These are phyloP conservation scores for Papilio demoleus DNA, from an alignment of 2,888 invertebrate genomes.

Conservation along the genomic window DNA sequence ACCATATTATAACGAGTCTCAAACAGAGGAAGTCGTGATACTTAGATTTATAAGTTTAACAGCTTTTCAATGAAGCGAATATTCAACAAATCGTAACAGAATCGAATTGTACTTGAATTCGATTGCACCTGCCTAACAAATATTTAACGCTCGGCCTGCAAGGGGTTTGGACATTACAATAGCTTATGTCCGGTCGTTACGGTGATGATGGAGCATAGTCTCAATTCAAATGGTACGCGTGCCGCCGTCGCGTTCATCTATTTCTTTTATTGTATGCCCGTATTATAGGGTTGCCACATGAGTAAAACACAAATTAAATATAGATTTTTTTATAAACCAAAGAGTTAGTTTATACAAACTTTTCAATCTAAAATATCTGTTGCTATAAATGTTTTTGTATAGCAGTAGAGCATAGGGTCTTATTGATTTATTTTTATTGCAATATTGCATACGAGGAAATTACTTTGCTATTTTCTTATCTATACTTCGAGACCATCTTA, in stretches of 20 bases:
- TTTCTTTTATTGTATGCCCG: constrained; percentile 32
- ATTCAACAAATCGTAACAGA: constrained; percentile 22
- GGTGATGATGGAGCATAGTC: constrained; percentile 53
- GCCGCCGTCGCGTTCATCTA: constrained; percentile 30
- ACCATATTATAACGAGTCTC: no score
- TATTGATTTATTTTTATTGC: no score
- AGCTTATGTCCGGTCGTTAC: constrained; percentile 52
- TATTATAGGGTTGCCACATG: constrained; percentile 16
- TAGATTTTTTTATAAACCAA: no score
- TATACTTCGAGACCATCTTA: no score
- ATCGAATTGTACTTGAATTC: constrained; percentile 23
- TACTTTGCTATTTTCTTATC: no score
- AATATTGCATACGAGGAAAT: no score
- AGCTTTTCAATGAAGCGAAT: constrained; percentile 7
- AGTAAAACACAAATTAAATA: no score
- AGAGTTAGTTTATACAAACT: no score
- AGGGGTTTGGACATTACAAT: constrained; percentile 59
- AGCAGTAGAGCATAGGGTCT: no score
- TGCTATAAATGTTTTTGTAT: no score
- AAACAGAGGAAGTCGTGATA: no score
- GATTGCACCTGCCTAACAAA: constrained; percentile 55
- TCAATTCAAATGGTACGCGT: constrained; percentile 52
- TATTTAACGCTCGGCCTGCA: constrained; percentile 61
- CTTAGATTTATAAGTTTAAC: neutral
- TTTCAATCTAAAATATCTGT: no score